Evolutionary conservation across 1,140 invertebrate species (phyloP), one percentile per base, ranked within the genome.

Genomic region (Leptopilina clavipes): DNA sequence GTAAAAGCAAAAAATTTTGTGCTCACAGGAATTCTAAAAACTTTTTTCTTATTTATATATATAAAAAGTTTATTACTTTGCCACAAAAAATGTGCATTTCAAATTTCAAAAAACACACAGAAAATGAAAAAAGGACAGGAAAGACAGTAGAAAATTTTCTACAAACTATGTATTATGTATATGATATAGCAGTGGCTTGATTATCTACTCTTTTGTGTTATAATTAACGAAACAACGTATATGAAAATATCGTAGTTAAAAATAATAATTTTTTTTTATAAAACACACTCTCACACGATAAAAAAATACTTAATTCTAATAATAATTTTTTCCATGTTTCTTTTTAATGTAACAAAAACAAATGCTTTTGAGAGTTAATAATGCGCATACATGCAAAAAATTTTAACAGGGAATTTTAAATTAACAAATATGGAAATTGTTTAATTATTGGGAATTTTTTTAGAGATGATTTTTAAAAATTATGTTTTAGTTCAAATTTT

Each of bases 91-190:
- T 31, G 59, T 31, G 59, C 22, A 65, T 10, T 31, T 7, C 12
- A 65, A 22, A 31, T 65, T 31, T 40, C 37, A 40, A 7, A 65
- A 65, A 65, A 65, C 25, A 65, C 19, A 65, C 25, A 65, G 59
- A 65, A 65, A 65, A 31, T 65, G 25, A 65, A n/a, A 31, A 65
- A 25, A 65, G 59, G 59, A 65, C 25, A 65, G 59, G 59, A 65
- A 31, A 37, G 12, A 65, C 59, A 37, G 25, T 65, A 37, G 59
- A 65, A 65, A 37, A 40, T 31, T 31, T 37, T 65, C 22, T 65
- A n/a, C 19, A 65, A 40, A 65, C 59, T 65, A 65, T 31, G 1
- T 31, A 31, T 31, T 31, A 31, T 31, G 5, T 59, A 14, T 14
- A 45, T 45, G 14, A 17, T 3, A 12, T 65, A 65, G 59, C 59